A percentile compares a stretch with the other conserved stretches of the same genome.
Conservation (phyloP, 2,888 invertebrate genomes). For the Cataglyphis livida region DNA sequence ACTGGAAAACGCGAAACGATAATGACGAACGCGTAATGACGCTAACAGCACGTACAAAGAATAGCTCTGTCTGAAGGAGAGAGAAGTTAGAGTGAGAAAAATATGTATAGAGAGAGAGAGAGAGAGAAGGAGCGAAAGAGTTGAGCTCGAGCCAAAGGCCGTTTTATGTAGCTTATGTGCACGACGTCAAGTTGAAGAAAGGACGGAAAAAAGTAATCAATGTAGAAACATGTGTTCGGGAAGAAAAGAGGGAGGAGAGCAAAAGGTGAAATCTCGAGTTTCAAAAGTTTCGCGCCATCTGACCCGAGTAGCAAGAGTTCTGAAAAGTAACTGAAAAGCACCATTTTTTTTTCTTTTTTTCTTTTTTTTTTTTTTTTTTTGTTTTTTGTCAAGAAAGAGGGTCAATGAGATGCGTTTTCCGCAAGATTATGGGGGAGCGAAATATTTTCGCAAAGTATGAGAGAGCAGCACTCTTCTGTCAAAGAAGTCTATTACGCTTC, state of each 20-base stretch:
- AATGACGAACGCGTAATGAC: conserved; percentile 51
- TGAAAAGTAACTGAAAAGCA: conserved; percentile 34
- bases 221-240: neutral
- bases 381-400: conserved; percentile 55
- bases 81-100: neutral
- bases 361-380: too few relatives aligned
- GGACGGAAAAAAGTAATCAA: neutral
- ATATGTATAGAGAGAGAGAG: too few relatives aligned
- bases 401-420: conserved; percentile 41
- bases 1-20: conserved; percentile 47
- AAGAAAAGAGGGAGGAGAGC: neutral
- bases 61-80: conserved; percentile 8
- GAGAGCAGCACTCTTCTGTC: neutral
- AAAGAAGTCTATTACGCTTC: neutral
- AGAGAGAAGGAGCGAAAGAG: conserved; percentile 12
- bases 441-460: conserved; percentile 20
- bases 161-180: conserved; percentile 58
- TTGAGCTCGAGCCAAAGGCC: conserved; percentile 64
- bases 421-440: conserved; percentile 8
- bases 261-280: conserved; percentile 31
- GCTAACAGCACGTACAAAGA: conserved; percentile 27
- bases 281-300: conserved; percentile 61
- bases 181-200: conserved; percentile 30
- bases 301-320: conserved; percentile 47
- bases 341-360: conserved; percentile 41